Evolutionary conservation across 2,113 vertebrate species (phyloP), one percentile per base, ranked within the genome.

Genomic region (Thamnophis sirtalis): DNA sequence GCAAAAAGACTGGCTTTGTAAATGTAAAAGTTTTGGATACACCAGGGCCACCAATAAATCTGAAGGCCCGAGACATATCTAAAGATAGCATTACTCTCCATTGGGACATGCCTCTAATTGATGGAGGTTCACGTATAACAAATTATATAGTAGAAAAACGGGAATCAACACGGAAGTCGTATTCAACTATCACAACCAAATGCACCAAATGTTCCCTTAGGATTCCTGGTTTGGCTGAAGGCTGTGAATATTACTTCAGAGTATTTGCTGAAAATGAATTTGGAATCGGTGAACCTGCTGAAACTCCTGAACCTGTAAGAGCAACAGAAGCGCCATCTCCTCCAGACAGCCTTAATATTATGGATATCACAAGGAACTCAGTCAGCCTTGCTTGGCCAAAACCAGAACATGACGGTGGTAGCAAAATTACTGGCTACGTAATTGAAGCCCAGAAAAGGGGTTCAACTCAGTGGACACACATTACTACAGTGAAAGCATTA

Each of bases 141-240:
- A 99, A 99, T 94, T 99, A 99, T 84, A 98, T 99, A 2, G 98
- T 99, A 63, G 98, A 99, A 96, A 99, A 99, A 97, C 98, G 99
- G 94, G 99, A 99, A 96, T 98, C 99, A 5, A 99, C 99, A 56
- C 97, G 99, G 9, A 99, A 99, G 93, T 98, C 99, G 51, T 99
- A 99, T 95, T 97, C 99, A 93, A 98, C 99, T 8, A 97, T 97
- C 54, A 96, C 98, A 88, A 98, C 98, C 28, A 98, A 98, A n/a
- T 99, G 99, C 95, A 97, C 98, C 84, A 98, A 97, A 88, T 99
- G 98, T 93, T 99, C 98, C 63, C 97, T 98, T 86, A 98, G 92
- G 94, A 95, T 99, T 93, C 95, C 97, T 55, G 98, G 98, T 73
- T 96, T 99, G 91, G 95, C 98, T 89, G 99, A 99, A 96, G 99